Percentiles rank a stretch among this genome's conserved stretches.
Conservation (phyloP, 2,888 invertebrate species). For the Clistopyga incitator region DNA sequence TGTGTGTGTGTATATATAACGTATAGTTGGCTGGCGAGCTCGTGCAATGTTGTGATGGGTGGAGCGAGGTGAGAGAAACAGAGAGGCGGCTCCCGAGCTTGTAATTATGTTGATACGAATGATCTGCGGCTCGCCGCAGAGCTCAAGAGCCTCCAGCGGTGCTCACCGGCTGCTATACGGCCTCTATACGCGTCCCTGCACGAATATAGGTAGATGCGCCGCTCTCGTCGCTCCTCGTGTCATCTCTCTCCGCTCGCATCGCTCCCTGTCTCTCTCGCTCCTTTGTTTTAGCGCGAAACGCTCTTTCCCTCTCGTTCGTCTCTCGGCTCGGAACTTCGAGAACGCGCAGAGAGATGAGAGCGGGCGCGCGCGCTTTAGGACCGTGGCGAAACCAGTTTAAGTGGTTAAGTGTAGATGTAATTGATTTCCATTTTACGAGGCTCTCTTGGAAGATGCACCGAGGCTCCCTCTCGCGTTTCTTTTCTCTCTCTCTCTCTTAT, state of each 20-base stretch:
- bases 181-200: slow-evolving; percentile 49
- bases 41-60: slow-evolving; percentile 83
- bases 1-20: slow-evolving; percentile 37
- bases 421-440: slow-evolving; percentile 85
- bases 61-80: slow-evolving; percentile 84
- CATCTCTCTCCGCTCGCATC: slow-evolving; percentile 31
- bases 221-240: slow-evolving; percentile 29
- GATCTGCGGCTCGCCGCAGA: slow-evolving; percentile 83
- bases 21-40: slow-evolving; percentile 70
- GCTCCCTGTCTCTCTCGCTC: slow-evolving; percentile 27
- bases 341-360: slow-evolving; percentile 55
- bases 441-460: slow-evolving; percentile 72
- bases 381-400: slow-evolving; percentile 84
- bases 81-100: slow-evolving; percentile 84
- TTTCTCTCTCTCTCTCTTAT: slow-evolving; percentile 20
- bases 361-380: slow-evolving; percentile 76
- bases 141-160: slow-evolving; percentile 80
- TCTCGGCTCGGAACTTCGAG: slow-evolving; percentile 66
- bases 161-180: slow-evolving; percentile 79
- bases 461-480: slow-evolving; percentile 22
- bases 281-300: slow-evolving; percentile 24
- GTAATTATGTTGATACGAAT: slow-evolving; percentile 85
- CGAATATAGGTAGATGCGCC: slow-evolving; percentile 23
- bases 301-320: slow-evolving; percentile 34
- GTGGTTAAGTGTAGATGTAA: slow-evolving; percentile 84